Percentiles rank a stretch among this genome's conserved stretches.
phyloP scores from a whole-genome alignment of 2,888 invertebrate genomes.

The Bombylius discolor region DNA sequence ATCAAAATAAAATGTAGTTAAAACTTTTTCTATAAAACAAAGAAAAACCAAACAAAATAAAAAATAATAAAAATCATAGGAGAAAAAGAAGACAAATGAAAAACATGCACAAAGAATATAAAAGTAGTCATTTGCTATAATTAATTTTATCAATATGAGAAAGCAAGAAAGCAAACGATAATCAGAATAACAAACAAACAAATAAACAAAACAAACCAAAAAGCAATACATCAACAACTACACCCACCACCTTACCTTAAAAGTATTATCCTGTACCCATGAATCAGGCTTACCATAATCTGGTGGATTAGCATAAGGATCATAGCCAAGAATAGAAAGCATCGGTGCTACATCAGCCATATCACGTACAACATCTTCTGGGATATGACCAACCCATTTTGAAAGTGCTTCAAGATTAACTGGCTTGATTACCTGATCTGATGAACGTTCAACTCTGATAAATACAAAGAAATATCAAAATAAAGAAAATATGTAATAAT shows the following conservation, averaged over 20 bases:
- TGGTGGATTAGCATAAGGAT: slow-evolving; percentile 93
- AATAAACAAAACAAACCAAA: background rate
- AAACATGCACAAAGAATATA: too few relatives aligned
- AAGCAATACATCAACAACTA: slow-evolving; percentile 3
- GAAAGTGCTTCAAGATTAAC: slow-evolving; percentile 91
- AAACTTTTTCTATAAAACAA: too few relatives aligned
- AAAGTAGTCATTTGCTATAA: background rate
- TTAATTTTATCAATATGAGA: background rate
- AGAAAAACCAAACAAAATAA: too few relatives aligned
- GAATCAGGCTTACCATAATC: slow-evolving; percentile 78
- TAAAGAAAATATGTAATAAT: background rate
- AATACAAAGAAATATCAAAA: background rate
- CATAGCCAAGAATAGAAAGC: slow-evolving; percentile 84
- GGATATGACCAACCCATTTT: slow-evolving; percentile 84
- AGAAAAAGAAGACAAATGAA: too few relatives aligned
- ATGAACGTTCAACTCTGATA: slow-evolving; percentile 83
- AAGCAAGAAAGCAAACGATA: slow-evolving; percentile 6
- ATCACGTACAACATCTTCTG: slow-evolving; percentile 80
- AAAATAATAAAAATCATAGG: too few relatives aligned
- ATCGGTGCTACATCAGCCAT: slow-evolving; percentile 92
- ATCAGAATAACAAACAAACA: slow-evolving; percentile 2
- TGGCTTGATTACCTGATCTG: slow-evolving; percentile 97
- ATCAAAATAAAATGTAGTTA: too few relatives aligned
- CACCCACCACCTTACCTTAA: slow-evolving; percentile 28
- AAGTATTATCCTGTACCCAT: slow-evolving; percentile 55